Evolutionary conservation across 2,797 vertebrate genomes (phyloP), one percentile per base, ranked within the genome.

Genomic region (Leontopithecus rosalia): DNA sequence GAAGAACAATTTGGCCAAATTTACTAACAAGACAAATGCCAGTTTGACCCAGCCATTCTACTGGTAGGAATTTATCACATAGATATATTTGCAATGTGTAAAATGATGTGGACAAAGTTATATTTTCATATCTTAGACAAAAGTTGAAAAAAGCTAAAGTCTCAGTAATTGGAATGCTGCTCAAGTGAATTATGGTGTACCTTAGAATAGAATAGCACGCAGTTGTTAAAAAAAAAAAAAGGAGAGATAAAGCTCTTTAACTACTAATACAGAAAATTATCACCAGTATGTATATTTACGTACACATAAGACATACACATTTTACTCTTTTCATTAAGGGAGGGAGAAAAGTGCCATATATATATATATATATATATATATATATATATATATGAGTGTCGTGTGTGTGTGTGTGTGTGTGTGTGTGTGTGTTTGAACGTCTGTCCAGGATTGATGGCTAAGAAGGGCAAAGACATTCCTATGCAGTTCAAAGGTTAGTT

Each of bases 231-330:
- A 28, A 24, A 48, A 81, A 36, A 55, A 43, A 43, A 80, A 7
- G 12, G 6, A 80, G 33, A 80, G 20, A 80, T 20, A 84, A 58
- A 13, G 7, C 7, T 50, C 33, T 92, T 84, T 26, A 96, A 80
- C 28, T 57, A 57, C 30, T 79, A 85, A 95, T 50, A 95, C 50
- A 11, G 36, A 75, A 92, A 95, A 88, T 76, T 80, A 92, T 22
- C 91, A 11, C 36, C 28, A 85, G 24, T 55, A 39, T 64, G 30
- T 33, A 14, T 64, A 0, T 64, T 6, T 58, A 28, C 15, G 6
- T 33, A 61, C 12, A 64, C 50, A 52, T 52, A 52, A 19, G 50
- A 5, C 61, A 67, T 33, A 67, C 1, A 30, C 61, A 64, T 64
- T 67, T 67, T 67, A 8, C 30, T 67, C 61, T 67, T 67, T 33